Evolutionary conservation across 2,113 vertebrate species (phyloP).

Genomic region (Zosterops pallidus): DNA sequence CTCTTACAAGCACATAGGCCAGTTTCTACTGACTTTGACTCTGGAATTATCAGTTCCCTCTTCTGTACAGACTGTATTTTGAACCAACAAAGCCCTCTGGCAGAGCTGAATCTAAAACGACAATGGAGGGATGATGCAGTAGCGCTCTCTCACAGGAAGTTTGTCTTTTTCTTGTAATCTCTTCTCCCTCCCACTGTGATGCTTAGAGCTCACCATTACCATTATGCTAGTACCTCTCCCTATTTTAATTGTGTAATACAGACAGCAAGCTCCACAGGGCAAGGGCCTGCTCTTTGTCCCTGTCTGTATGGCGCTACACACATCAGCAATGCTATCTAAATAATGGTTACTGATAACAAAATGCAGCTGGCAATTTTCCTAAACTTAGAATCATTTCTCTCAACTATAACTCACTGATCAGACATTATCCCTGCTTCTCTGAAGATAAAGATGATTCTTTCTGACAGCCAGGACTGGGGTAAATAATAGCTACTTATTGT

Average conservation of each 20-base stretch:
- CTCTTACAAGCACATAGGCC: not conserved
- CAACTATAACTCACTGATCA: constrained; percentile 49
- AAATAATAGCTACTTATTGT: constrained; percentile 52
- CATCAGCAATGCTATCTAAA: constrained; percentile 53
- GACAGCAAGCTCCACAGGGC: not conserved
- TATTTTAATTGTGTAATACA: constrained; percentile 6
- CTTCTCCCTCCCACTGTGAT: not conserved
- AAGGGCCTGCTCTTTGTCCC: constrained; percentile 28
- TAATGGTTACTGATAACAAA: constrained; percentile 61
- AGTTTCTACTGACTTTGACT: not conserved
- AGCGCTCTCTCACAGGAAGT: not conserved
- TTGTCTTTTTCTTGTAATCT: constrained; percentile 2
- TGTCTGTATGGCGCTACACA: not conserved
- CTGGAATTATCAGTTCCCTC: not conserved
- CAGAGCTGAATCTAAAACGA: not conserved
- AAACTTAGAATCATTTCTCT: constrained; percentile 53
- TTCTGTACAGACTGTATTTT: constrained; percentile 1
- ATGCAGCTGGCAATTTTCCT: constrained; percentile 59
- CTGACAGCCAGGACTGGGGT: constrained; percentile 7
- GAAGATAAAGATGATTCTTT: constrained; percentile 41
- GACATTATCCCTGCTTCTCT: constrained; percentile 54
- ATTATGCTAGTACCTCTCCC: constrained; percentile 7
- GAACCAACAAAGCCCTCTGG: constrained; percentile 17
- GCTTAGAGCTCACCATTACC: not conserved
- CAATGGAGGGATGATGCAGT: not conserved